Base-by-base conservation (phyloP, 2,888 invertebrate species). In the Amitus sp. region DNA sequence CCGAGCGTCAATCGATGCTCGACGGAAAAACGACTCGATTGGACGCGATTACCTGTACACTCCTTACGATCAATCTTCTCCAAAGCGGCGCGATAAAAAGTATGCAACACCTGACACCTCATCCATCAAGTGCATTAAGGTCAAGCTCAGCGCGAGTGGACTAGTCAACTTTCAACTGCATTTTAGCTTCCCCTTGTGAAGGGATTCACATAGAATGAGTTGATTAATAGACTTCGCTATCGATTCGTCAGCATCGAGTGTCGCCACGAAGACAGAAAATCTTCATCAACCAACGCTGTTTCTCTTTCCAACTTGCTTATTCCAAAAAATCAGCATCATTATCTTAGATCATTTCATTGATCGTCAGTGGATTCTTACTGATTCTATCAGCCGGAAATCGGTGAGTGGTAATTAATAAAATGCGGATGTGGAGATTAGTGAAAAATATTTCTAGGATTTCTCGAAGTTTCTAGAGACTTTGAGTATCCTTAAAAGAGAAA, bases 111-210 rank as follows among this genome's bases (percentile, higher is more conserved):
- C 43, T 23, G 43, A 43, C 43, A n/a, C 23, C 51, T 43, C 52
- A 61, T 61, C 47, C 62, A 57, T 62, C 57, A 56, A 46, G 37
- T n/a, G 23, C 49, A 50, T 54, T 53, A 54, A 47, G 61, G 55
- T 55, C 55, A 61, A 61, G 61, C 61, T 55, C 51, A 51, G 18
- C 47, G 12, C 13, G 34, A 47, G 34, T 33, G 43, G 23, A 54
- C 42, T 47, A 49, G 13, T 34, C 47, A 46, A 50, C 59, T 42
- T 60, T 50, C 49, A 49, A 40, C 53, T 33, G 47, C 39, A 43
- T 48, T 59, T 47, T 19, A 19, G 12, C 47, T 19, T 55, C 51
- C 43, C 50, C 47, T 51, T 45, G 30, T 55, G 47, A 51, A 18
- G 47, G 46, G 34, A 39, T 19, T 13, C 30, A 34, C 13, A 17